Base-by-base conservation (phyloP, 35 echinoderm and acorn worm genomes). In the Acanthaster planci region DNA sequence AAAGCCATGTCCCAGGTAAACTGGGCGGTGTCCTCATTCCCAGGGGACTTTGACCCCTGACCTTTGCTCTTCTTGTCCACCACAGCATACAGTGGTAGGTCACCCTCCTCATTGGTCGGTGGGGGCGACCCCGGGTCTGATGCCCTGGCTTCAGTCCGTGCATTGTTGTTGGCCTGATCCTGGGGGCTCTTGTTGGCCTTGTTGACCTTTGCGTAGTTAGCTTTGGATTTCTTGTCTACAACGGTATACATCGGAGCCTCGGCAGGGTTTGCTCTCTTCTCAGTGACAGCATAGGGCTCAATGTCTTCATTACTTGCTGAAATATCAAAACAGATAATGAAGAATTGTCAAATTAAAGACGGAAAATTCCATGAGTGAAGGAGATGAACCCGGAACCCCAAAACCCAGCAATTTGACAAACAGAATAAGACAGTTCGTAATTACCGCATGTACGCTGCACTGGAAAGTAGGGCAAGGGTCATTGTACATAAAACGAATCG, bases 141-240 rank as follows among this genome's bases (percentile, higher is more conserved):
- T 35, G 64, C 18, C 26, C 34, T 72, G 64, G 9, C 22, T 34
- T 72, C 64, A 6, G 64, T 72, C 64, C 64, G 22, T 26, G 64
- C 64, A 29, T 72, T 72, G 64, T 72, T 72, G 34, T 72, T 72
- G 64, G 26, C 34, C 30, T 72, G 64, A 72, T 34, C n/a, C 34
- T 18, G 8, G 3, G 64, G 7, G 26, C 10, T 34, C 64, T 21
- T 72, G 64, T 21, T 10, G 64, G 26, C 64, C 64, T 72, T 72
- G 64, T 72, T 72, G 26, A 72, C 64, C 23, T 0, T 30, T 26
- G 64, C 64, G 64, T 72, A 72, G 64, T 72, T 21, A 14, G 23
- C 64, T 34, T 72, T 34, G 0, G 64, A 35, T 36, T 31, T 36
- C 8, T 72, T 72, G 34, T 23, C 34, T 10, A 9, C 16, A 26